Evolutionary conservation across 2,888 invertebrate genomes (phyloP), one percentile per base, ranked within the genome.

Genomic region (Parnassius mnemosyne): DNA sequence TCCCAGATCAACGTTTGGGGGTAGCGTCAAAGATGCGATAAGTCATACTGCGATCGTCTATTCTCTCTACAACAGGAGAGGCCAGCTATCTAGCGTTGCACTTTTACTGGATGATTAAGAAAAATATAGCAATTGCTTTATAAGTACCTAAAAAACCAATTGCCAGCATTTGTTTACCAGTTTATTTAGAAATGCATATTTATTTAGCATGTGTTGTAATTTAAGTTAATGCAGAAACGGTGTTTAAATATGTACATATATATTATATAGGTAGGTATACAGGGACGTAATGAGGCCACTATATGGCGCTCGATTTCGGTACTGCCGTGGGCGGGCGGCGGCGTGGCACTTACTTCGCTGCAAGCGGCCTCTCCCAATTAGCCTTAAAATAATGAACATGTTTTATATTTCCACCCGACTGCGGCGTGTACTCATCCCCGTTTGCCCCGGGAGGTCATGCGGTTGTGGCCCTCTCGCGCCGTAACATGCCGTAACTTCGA

Each of bases 311-410:
- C 79, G 78, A 85, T 83, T 87, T 87, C 73, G 87, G 87, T 83
- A 84, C 75, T 78, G 89, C 89, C 88, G 85, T 79, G 86, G 89
- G 89, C 87, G 84, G 81, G 82, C 80, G 83, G 80, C 71, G 53
- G 72, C 77, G 76, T 82, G 12, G 49, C 49, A 49, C 49, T 49
- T 16, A 84, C 83, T 78, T 75, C 83, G 81, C 85, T 86, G 88
- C 88, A 84, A 88, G 87, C 87, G 87, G 83, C 87, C 87, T 87
- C 81, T 79, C 82, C 91, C 92, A 92, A 92, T 92, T 92, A 92
- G 89, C 89, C 87, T 85, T 87, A 87, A 89, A 90, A 91, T 92
- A 92, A 92, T 91, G 91, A 92, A 91, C 90, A 90, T 91, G 91
- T 90, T 92, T 90, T 90, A 90, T 92, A 90, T 89, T 90, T 89